Evolutionary conservation across 2,888 invertebrate genomes (phyloP), one percentile per base, ranked within the genome.

Genomic region (Linnaemya vulpina): DNA sequence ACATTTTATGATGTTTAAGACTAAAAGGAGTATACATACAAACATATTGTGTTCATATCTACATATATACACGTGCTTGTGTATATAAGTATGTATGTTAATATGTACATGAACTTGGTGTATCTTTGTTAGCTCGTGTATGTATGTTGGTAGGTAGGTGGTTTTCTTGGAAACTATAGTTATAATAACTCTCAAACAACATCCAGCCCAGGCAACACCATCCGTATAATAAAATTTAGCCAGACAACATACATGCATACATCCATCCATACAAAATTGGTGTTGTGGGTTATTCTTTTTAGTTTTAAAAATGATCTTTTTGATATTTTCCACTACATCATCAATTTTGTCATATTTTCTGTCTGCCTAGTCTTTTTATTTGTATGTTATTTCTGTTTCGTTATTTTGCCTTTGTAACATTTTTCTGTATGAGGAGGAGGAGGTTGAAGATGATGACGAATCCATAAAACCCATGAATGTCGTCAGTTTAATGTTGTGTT

Each of bases 121-220:
- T 4, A 51, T 20, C 20, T 60, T 55, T 55, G 53, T 58, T 53
- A 60, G 62, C 63, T 25, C 7, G 20, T 74, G 63, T 81, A 73
- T 58, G 71, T 55, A 25, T 15, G 3, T 35, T 17, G 0, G 77
- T 83, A 80, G 84, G 84, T 84, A 78, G 85, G 68, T 85, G 74
- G 78, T 79, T 85, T 84, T 85, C 85, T 85, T 82, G 82, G 85
- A 85, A 85, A 71, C 43, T 83, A 65, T 77, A 77, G 3, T 30
- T 83, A 71, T 70, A 68, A 82, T 77, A 71, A 51, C 58, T 68
- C 60, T 22, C n/a, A 51, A 70, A 53, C 70, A 78, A 62, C 60
- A 78, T 60, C 68, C 58, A 74, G 68, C 35, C 49, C 68, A 75
- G 70, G 53, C 70, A 30, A 75, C 46, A 68, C 20, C 68, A 58